Conservation (phyloP, 2,888 invertebrate species). For the Chaitophorus viminalis region DNA sequence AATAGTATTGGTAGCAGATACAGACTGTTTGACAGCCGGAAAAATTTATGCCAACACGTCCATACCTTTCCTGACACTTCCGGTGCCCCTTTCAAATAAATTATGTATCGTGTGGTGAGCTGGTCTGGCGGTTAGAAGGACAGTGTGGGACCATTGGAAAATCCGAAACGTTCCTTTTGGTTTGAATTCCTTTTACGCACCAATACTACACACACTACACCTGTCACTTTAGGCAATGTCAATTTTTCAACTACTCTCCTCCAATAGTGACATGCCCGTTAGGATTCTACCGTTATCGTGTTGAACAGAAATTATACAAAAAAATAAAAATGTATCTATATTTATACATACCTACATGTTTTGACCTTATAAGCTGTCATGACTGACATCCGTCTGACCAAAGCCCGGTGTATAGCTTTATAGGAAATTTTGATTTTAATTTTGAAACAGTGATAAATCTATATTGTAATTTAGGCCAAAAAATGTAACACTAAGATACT, state of each 20-base stretch:
- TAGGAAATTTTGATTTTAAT: slow-evolving; percentile 20
- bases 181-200: slow-evolving; percentile 7
- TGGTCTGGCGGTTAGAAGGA: neutral
- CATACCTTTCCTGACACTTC: slow-evolving; percentile 32
- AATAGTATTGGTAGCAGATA: neutral
- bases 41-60: slow-evolving; percentile 53
- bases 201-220: neutral
- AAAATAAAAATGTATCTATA: neutral
- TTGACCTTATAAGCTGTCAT: neutral
- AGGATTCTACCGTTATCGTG: neutral
- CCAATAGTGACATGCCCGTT: neutral
- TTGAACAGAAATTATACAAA: neutral
- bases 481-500: too few relatives aligned
- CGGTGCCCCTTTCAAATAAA: slow-evolving; percentile 28
- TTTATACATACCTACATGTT: neutral
- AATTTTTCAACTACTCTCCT: slow-evolving; percentile 12
- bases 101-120: slow-evolving; percentile 25
- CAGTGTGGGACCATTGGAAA: neutral
- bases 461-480: too few relatives aligned
- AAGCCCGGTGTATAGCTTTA: neutral
- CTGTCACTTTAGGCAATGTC: slow-evolving; percentile 44
- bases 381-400: slow-evolving; percentile 5
- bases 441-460: neutral
- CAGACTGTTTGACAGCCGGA: slow-evolving; percentile 52
- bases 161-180: slow-evolving; percentile 18